Percentiles rank a stretch among this genome's conserved stretches.
Conservation (phyloP, 2,113 vertebrate genomes). For the Stigmatopora nigra region DNA sequence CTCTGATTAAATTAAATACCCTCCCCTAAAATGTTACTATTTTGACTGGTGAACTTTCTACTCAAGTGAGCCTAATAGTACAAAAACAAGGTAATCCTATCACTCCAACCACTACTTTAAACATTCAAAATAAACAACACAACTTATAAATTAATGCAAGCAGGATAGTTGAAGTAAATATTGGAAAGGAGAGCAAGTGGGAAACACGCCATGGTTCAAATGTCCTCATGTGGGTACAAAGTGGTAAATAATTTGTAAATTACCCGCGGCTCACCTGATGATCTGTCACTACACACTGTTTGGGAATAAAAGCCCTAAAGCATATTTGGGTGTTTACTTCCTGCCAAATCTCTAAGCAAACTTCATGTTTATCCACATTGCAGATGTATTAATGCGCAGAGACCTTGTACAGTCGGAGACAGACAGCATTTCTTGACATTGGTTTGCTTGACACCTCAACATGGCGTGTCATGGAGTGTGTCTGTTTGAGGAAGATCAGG, state of each 20-base stretch:
- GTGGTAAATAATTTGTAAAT: neutral
- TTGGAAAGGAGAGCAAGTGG: too few relatives aligned
- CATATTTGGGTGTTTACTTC: neutral
- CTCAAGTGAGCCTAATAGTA: too few relatives aligned
- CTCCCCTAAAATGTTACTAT: too few relatives aligned
- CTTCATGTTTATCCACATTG: neutral
- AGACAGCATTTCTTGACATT: neutral
- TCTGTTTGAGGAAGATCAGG: slow-evolving; percentile 36
- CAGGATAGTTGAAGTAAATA: too few relatives aligned
- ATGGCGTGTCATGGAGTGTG: slow-evolving; percentile 9
- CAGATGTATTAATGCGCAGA: neutral
- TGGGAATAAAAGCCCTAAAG: neutral
- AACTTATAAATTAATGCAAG: too few relatives aligned
- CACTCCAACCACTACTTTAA: too few relatives aligned
- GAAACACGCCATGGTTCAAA: too few relatives aligned
- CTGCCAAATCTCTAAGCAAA: neutral
- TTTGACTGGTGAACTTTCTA: too few relatives aligned
- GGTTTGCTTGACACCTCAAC: slow-evolving; percentile 19
- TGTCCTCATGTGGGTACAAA: too few relatives aligned
- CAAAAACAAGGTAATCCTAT: too few relatives aligned
- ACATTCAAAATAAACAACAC: too few relatives aligned
- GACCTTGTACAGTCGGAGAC: neutral
- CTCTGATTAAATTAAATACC: too few relatives aligned
- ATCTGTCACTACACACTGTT: neutral
- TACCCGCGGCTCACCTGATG: neutral